Evolutionary conservation across 2,888 invertebrate genomes (phyloP).

Genomic region (Osedax frankpressi): DNA sequence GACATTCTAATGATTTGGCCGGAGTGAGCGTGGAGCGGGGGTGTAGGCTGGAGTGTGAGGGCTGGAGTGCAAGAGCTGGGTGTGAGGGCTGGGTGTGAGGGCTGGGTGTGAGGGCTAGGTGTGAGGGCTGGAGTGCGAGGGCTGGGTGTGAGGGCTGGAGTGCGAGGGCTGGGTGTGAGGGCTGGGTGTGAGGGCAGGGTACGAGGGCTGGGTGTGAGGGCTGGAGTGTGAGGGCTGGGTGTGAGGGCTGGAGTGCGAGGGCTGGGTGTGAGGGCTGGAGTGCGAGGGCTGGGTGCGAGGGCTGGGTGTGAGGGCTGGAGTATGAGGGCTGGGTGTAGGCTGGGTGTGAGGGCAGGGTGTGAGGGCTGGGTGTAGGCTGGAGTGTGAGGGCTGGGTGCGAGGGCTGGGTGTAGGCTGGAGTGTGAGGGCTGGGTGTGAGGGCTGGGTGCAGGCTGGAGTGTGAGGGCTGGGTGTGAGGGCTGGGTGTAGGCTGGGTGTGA

Average conservation of each 20-base stretch:
- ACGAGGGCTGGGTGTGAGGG: background rate
- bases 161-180: background rate
- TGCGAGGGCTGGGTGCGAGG: background rate
- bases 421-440: background rate
- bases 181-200: background rate
- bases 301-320: background rate
- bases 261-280: background rate
- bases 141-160: background rate
- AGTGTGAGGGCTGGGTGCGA: slow-evolving; percentile 43
- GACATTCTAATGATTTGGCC: slow-evolving; percentile 18
- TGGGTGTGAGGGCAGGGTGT: background rate
- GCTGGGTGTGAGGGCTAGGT: background rate
- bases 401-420: background rate
- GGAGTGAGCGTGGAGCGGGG: background rate
- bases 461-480: background rate
- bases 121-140: background rate
- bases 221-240: background rate
- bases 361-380: slow-evolving; percentile 41
- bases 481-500: background rate
- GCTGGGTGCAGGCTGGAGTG: background rate
- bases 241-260: background rate
- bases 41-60: background rate
- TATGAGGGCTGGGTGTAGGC: background rate
- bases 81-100: background rate
- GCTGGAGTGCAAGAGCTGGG: slow-evolving; percentile 38